A percentile compares a stretch with the other conserved stretches of the same genome.
phyloP scores from a whole-genome alignment of 2,113 vertebrate genomes.

The Mesocricetus auratus region DNA sequence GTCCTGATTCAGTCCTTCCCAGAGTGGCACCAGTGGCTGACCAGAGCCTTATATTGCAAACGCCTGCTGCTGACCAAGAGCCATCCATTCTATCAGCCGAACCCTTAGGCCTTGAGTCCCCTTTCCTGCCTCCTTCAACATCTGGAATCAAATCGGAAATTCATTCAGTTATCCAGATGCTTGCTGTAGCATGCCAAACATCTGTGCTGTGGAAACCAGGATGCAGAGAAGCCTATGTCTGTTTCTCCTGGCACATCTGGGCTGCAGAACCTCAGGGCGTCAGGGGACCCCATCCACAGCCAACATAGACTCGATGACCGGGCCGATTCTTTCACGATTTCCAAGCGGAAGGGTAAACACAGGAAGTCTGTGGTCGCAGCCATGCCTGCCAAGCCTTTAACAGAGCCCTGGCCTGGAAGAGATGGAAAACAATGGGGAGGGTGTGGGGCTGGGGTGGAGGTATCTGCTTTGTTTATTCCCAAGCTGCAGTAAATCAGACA shows the following conservation, averaged over 20 bases:
- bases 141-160: conserved; percentile 1
- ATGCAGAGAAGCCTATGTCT: not conserved
- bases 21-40: not conserved
- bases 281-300: not conserved
- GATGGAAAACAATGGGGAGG: conserved; percentile 28
- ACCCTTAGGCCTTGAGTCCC: not conserved
- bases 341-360: conserved; percentile 46
- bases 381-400: conserved; percentile 50
- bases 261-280: not conserved
- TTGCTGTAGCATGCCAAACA: not conserved
- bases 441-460: not conserved
- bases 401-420: conserved; percentile 36
- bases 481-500: conserved; percentile 62
- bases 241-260: not conserved
- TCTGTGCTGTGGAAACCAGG: not conserved
- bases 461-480: conserved; percentile 62
- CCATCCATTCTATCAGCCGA: not conserved
- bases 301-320: not conserved
- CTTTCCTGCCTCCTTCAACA: not conserved
- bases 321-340: not conserved
- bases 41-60: not conserved
- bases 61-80: not conserved
- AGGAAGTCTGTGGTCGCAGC: conserved; percentile 54
- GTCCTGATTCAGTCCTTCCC: not conserved
- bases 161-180: not conserved